Base-by-base conservation (phyloP, 2,797 vertebrate species). In the Gymnothorax javanicus region DNA sequence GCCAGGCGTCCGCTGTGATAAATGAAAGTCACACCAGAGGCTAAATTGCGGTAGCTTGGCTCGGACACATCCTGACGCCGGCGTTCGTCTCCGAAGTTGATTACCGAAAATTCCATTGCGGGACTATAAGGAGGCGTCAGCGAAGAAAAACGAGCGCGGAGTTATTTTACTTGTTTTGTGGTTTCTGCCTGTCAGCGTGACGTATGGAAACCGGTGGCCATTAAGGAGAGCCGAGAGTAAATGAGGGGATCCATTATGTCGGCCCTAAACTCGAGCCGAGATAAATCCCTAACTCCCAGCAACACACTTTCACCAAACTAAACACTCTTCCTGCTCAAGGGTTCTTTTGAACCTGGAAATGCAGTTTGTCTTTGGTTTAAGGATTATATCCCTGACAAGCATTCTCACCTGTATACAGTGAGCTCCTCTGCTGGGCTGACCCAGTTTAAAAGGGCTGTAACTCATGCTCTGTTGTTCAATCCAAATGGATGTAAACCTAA, bases 121-220 rank as follows among this genome's bases (percentile, higher is more conserved):
- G 27, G 52, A 56, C 62, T 69, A 23, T 71, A 73, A 87, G 62
- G 86, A 6, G 33, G 15, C 62, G 84, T 84, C 81, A 69, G 83
- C 79, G 7, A 82, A 85, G 84, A 69, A 56, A 83, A 83, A 83
- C 85, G 86, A 20, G n/a, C 11, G 79, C 23, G 75, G 82, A 20
- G 60, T 77, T 60, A n/a, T 83, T 87, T 84, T 59, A 85, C 57
- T 82, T 57, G 64, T 54, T 43, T 59, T 75, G 84, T 69, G 87
- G 81, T 52, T 43, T 84, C 62, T 71, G 25, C 82, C 58, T 88
- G 86, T 89, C 88, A 86, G 64, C 84, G 13, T 89, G 89, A 89
- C 82, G 84, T 83, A 87, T 87, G 87, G 88, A 59, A 60, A 73
- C 62, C n/a, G 23, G 81, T 81, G 57, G 23, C 15, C 62, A 20